These are phyloP conservation scores for Drosophila koepferae DNA, from an alignment of 2,888 invertebrate genomes.

Conservation along the genomic window DNA sequence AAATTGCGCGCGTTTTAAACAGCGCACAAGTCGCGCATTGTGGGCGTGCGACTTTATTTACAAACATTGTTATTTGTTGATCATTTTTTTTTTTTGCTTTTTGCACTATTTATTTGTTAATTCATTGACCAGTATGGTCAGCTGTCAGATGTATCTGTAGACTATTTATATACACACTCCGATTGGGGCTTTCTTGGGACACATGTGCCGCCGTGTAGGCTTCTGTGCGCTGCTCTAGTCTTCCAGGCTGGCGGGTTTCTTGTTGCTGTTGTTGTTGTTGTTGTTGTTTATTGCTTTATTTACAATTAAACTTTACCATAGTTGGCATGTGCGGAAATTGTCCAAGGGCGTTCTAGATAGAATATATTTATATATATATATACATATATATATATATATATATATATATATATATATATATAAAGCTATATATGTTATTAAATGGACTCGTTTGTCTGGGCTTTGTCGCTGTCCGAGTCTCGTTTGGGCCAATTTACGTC, in stretches of 20 bases:
- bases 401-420: not conserved
- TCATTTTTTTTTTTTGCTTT: conserved; percentile 14
- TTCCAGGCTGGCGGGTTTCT: conserved; percentile 33
- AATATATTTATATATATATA: conserved; percentile 5
- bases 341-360: conserved; percentile 64
- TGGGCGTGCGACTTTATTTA: conserved; percentile 44
- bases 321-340: conserved; percentile 73
- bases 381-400: not conserved
- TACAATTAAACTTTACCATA: conserved; percentile 70
- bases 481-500: conserved; percentile 57
- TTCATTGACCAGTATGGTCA: conserved; percentile 61
- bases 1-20: conserved; percentile 47
- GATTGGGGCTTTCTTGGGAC: conserved; percentile 35
- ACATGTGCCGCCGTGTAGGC: conserved; percentile 47
- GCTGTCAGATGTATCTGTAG: conserved; percentile 44
- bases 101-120: conserved; percentile 21
- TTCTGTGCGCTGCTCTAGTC: conserved; percentile 44
- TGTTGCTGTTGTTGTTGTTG: conserved; percentile 33
- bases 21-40: conserved; percentile 45
- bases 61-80: conserved; percentile 42
- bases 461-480: conserved; percentile 15
- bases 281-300: conserved; percentile 53
- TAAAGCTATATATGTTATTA: too few relatives aligned
- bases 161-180: conserved; percentile 14
- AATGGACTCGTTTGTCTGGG: conserved; percentile 12